Evolutionary conservation across 2,888 invertebrate species (phyloP).

Genomic region (Meiosimyza platycephala): DNA sequence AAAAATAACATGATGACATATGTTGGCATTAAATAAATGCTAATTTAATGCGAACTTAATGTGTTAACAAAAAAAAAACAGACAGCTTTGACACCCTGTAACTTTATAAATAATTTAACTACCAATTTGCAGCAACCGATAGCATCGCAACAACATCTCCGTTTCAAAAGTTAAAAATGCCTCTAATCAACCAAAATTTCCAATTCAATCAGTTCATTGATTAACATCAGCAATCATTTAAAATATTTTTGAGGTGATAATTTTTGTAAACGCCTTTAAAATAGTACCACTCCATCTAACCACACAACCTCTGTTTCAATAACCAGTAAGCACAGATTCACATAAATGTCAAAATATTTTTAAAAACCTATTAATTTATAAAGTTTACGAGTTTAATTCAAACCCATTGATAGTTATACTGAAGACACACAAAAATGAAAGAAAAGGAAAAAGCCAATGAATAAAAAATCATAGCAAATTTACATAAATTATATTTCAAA

Average conservation of each 20-base stretch:
- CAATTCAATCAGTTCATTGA: neutral
- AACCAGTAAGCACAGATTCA: neutral
- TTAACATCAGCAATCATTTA: no score
- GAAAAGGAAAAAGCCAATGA: no score
- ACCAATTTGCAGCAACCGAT: neutral
- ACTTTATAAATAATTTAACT: neutral
- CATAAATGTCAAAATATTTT: conserved; percentile 20
- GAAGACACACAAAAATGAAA: no score
- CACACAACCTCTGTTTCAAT: no score
- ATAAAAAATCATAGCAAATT: neutral
- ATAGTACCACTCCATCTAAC: no score
- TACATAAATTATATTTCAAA: neutral
- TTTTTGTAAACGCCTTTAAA: no score
- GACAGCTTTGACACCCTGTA: neutral
- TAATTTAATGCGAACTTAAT: neutral
- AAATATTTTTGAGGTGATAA: no score
- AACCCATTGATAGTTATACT: neutral
- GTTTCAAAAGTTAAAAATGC: neutral
- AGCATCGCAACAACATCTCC: neutral
- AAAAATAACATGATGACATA: neutral
- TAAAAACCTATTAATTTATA: neutral
- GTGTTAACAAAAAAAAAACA: neutral
- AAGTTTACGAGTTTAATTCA: neutral
- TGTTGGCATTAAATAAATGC: neutral
- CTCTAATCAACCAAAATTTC: neutral